These are phyloP conservation scores for Tenodera sinensis DNA, from an alignment of 2,888 invertebrate species.

Conservation along the genomic window DNA sequence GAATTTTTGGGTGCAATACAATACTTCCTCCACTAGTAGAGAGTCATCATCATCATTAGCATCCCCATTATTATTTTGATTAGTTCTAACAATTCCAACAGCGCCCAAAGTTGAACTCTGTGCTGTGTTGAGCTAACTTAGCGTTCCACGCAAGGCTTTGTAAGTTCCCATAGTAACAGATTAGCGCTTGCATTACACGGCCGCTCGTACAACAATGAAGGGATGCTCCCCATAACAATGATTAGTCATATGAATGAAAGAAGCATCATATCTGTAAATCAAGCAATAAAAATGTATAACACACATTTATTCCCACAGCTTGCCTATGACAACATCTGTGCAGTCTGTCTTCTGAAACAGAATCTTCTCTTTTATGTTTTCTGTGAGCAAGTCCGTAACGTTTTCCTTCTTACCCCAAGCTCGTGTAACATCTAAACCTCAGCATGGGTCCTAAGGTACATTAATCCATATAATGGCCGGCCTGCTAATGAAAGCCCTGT, in stretches of 20 bases:
- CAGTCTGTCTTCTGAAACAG: not conserved
- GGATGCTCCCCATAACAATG: not conserved
- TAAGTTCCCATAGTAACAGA: too few species aligned
- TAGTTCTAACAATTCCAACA: too few species aligned
- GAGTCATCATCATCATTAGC: too few species aligned
- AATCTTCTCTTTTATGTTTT: not conserved
- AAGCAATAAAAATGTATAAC: not conserved
- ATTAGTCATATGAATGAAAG: not conserved
- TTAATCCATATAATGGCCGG: constrained; percentile 49
- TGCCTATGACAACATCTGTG: not conserved
- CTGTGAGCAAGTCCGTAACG: not conserved
- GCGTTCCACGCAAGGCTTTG: too few species aligned
- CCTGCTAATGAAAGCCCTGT: constrained; percentile 49
- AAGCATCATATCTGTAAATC: not conserved
- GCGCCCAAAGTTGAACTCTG: too few species aligned
- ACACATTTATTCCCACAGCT: not conserved
- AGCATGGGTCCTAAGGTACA: constrained; percentile 42
- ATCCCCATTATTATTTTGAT: too few species aligned
- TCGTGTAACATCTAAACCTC: constrained; percentile 6
- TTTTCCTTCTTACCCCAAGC: not conserved
- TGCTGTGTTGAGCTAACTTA: too few species aligned
- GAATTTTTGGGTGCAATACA: too few species aligned
- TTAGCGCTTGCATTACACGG: too few species aligned
- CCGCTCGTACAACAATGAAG: too few species aligned
- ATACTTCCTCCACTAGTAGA: too few species aligned